Percentiles rank a stretch among this genome's conserved stretches.
Evolutionary conservation across 2,797 vertebrate species (phyloP).

Genomic region (Phylloscopus collybita): DNA sequence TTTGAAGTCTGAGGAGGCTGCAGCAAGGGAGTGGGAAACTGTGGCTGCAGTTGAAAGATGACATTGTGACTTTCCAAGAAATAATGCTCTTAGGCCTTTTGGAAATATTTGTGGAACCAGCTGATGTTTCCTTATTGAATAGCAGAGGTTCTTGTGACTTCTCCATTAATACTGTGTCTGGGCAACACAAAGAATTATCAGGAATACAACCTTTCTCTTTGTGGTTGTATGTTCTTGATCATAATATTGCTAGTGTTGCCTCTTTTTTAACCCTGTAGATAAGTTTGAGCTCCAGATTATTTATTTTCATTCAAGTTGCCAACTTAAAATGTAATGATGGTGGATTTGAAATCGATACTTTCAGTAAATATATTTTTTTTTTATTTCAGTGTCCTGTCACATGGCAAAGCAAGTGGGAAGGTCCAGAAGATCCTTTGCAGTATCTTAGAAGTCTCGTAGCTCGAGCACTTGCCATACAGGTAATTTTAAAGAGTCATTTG

Average conservation of each 20-base stretch:
- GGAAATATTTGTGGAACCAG: neutral
- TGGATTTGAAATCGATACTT: neutral
- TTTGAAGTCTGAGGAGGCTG: neutral
- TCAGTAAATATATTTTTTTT: slow-evolving; percentile 4
- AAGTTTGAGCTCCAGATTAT: neutral
- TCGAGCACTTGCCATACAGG: slow-evolving; percentile 90
- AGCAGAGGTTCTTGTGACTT: neutral
- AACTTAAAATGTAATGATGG: neutral
- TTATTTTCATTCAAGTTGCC: neutral
- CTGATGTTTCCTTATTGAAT: neutral
- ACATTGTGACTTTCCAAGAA: neutral
- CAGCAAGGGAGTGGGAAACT: neutral
- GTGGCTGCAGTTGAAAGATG: neutral
- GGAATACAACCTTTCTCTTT: neutral
- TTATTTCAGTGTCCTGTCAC: slow-evolving; percentile 81
- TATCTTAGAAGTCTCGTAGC: slow-evolving; percentile 91
- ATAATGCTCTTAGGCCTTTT: neutral
- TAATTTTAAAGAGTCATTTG: slow-evolving; percentile 67
- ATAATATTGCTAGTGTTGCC: neutral
- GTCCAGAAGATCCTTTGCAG: slow-evolving; percentile 95
- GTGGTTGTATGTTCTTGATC: neutral
- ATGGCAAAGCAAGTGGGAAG: slow-evolving; percentile 97
- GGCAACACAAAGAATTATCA: neutral
- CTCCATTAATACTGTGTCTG: neutral
- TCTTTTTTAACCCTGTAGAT: neutral